Percentiles rank a stretch among this genome's conserved stretches.
phyloP scores from a whole-genome alignment of 2,113 vertebrate species.

The Sorex araneus region DNA sequence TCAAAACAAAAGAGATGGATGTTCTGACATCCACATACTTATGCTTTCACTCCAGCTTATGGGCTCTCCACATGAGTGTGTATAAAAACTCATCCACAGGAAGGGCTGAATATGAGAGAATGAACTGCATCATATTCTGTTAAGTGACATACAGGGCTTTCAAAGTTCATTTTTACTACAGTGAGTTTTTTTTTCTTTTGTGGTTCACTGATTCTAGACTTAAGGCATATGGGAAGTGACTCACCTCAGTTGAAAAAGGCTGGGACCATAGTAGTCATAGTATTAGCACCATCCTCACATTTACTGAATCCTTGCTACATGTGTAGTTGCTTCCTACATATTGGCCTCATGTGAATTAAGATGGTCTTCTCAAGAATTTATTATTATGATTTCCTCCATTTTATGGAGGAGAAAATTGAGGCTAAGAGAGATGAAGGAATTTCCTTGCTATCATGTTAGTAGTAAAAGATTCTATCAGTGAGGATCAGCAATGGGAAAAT shows the following conservation, averaged over 20 bases:
- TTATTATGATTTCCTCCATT: background rate
- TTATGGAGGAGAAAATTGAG: conserved; percentile 56
- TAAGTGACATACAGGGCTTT: too few relatives aligned
- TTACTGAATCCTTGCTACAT: background rate
- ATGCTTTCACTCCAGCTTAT: background rate
- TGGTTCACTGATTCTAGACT: background rate
- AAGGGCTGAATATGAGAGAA: background rate
- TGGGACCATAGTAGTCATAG: background rate
- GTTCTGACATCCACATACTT: background rate
- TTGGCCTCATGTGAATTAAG: background rate
- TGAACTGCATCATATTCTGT: background rate
- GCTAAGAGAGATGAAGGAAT: background rate
- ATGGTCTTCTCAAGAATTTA: background rate
- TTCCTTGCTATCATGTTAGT: background rate
- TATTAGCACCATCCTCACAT: background rate
- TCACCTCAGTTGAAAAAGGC: background rate
- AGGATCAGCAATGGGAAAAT: background rate
- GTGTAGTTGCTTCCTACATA: background rate
- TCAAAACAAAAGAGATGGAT: background rate
- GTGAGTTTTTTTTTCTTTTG: background rate
- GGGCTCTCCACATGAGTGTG: background rate
- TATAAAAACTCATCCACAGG: background rate
- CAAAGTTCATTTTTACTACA: too few relatives aligned
- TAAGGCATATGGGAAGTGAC: background rate
- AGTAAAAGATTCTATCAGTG: background rate